phyloP scores from a whole-genome alignment of 1,140 invertebrate species.

The Conopomorpha cramerella region DNA sequence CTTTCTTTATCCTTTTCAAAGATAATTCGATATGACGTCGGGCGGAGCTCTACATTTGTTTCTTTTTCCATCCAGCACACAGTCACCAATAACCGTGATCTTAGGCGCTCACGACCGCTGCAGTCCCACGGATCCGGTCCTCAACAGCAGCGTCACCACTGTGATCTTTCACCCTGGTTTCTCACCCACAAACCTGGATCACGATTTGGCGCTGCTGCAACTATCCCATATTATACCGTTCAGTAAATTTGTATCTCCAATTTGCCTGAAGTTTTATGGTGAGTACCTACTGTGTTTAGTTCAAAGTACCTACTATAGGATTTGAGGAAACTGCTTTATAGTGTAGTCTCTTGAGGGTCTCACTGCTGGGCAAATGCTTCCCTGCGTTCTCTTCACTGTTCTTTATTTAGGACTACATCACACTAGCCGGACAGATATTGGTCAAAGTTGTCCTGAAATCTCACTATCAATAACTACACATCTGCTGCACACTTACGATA shows the following conservation, averaged over 20 bases:
- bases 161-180: conserved; percentile 60
- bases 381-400: too few relatives aligned
- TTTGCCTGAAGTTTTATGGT: conserved; percentile 64
- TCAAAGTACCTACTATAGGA: neutral
- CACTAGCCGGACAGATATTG: too few relatives aligned
- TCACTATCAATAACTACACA: too few relatives aligned
- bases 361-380: too few relatives aligned
- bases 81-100: conserved; percentile 60
- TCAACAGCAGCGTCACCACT: conserved; percentile 49
- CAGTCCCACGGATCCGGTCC: conserved; percentile 29
- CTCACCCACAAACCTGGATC: conserved; percentile 46
- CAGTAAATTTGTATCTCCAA: conserved; percentile 59
- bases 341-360: too few relatives aligned
- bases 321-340: too few relatives aligned
- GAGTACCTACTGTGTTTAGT: conserved; percentile 6
- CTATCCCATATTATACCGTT: conserved; percentile 58
- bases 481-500: too few relatives aligned
- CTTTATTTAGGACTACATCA: too few relatives aligned
- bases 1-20: neutral
- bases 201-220: conserved; percentile 65
- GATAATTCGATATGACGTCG: conserved; percentile 30
- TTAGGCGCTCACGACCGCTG: conserved; percentile 62
- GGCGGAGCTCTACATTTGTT: too few relatives aligned
- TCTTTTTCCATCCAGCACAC: too few relatives aligned
- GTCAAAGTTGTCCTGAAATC: too few relatives aligned